phyloP scores from a whole-genome alignment of 2,888 invertebrate genomes.

The Caenorhabditis japonica region DNA sequence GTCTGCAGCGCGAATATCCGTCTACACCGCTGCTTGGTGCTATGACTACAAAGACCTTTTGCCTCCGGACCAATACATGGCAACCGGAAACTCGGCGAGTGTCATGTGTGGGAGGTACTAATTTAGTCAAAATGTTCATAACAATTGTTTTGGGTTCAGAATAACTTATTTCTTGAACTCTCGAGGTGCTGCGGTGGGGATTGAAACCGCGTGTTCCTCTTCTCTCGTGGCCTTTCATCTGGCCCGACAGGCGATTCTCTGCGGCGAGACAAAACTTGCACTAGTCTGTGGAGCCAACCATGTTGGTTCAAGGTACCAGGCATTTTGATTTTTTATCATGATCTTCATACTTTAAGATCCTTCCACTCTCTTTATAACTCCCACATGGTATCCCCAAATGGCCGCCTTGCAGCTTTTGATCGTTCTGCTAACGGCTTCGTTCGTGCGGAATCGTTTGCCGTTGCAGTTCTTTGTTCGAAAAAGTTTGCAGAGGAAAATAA shows the following conservation, averaged over 20 bases:
- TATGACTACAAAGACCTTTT: conserved; percentile 61
- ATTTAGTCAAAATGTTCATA: neutral
- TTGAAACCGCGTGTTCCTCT: conserved; percentile 97
- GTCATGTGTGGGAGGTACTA: conserved; percentile 62
- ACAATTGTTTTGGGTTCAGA: conserved; percentile 77
- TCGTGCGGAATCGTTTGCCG: conserved; percentile 76
- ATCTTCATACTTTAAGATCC: conserved; percentile 38
- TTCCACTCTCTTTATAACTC: conserved; percentile 71
- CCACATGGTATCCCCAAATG: conserved; percentile 72
- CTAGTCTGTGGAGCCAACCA: conserved; percentile 75
- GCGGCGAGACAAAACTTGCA: conserved; percentile 85
- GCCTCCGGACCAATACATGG: conserved; percentile 62
- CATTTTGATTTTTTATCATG: no score
- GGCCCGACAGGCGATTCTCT: conserved; percentile 82
- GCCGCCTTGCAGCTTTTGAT: conserved; percentile 75
- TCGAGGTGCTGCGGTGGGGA: conserved; percentile 90
- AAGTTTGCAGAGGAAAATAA: conserved; percentile 50
- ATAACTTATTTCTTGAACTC: conserved; percentile 95
- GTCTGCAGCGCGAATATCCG: conserved; percentile 43
- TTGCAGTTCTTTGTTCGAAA: conserved; percentile 64
- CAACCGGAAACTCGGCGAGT: conserved; percentile 59
- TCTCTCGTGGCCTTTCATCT: conserved; percentile 82
- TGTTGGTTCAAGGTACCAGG: conserved; percentile 60
- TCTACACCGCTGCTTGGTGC: conserved; percentile 60
- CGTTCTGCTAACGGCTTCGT: conserved; percentile 77